Conservation (phyloP, 2,888 invertebrate genomes). For the Lamellibrachia satsuma region DNA sequence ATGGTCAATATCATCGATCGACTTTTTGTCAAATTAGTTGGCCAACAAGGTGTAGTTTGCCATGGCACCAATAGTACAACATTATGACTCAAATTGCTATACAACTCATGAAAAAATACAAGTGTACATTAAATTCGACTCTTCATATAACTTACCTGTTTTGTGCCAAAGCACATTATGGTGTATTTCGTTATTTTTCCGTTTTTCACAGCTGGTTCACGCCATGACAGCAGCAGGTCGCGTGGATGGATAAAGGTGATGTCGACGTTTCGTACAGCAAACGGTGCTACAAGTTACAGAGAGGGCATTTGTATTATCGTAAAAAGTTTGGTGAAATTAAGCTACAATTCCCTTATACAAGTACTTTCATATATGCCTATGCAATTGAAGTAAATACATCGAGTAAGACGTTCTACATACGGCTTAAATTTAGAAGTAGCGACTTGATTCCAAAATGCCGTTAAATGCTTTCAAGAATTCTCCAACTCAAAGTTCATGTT, state of each 20-base stretch:
- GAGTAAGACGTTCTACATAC: too few relatives aligned
- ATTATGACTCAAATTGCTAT: neutral
- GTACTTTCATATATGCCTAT: too few relatives aligned
- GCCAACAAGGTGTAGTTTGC: too few relatives aligned
- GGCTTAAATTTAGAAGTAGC: too few relatives aligned
- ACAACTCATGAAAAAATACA: neutral
- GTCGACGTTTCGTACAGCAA: neutral
- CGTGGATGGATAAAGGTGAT: neutral
- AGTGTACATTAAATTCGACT: neutral
- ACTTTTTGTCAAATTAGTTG: too few relatives aligned
- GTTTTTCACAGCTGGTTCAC: neutral
- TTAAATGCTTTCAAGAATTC: too few relatives aligned
- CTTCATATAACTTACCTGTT: neutral
- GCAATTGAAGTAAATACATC: too few relatives aligned
- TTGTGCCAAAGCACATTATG: neutral
- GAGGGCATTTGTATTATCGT: neutral
- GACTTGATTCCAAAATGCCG: too few relatives aligned
- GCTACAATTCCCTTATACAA: too few relatives aligned
- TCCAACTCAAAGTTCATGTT: neutral
- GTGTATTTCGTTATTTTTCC: neutral
- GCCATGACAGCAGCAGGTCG: neutral
- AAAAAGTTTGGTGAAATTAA: too few relatives aligned
- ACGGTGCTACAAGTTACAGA: neutral
- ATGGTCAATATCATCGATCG: too few relatives aligned
- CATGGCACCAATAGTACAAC: neutral